Evolutionary conservation across 2,888 invertebrate species (phyloP), one percentile per base, ranked within the genome.

Genomic region (Blastobasis lacticolella): DNA sequence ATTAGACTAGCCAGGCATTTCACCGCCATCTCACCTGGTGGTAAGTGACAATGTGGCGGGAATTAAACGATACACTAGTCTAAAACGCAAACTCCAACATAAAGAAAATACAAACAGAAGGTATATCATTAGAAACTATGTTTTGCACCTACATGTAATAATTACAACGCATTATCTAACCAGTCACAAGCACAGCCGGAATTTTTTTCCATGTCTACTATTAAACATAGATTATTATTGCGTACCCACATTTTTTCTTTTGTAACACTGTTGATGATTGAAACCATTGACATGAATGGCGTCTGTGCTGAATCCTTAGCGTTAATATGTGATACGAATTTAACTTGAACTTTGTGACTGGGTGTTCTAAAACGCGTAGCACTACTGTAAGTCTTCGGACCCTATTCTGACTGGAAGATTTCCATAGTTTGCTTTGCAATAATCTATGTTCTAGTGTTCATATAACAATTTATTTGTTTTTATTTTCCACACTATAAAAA

Each of bases 401-500:
- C 10, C 10, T 38, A 45, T 37, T 23, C 23, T 8, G 46, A 37
- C 36, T 49, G 52, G 52, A 52, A 52, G 46, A 49, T 49, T 38
- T 46, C 45, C 8, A 42, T 10, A 5, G 9, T 6, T 43, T 43
- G 43, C 10, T n/a, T 9, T 23, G 23, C 23, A 23, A 23, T 23
- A 2, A 23, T 23, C 23, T 23, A 23, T 23, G 23, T 23, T 23
- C 23, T 23, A 23, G 3, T 23, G 23, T 23, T 43, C 43, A 43
- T 43, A 10, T 43, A 42, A n/a, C 42, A n/a, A 58, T 59, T 62
- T 57, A 60, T 55, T 55, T 53, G 61, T 61, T 57, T 61, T 54
- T 43, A 57, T 53, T 58, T 54, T 54, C 44, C 54, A 62, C 70
- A 69, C 58, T 66, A 71, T 69, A 69, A 71, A 67, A 69, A 49